Evolutionary conservation across 2,888 invertebrate species (phyloP).

Genomic region (Eupithecia tripunctaria): DNA sequence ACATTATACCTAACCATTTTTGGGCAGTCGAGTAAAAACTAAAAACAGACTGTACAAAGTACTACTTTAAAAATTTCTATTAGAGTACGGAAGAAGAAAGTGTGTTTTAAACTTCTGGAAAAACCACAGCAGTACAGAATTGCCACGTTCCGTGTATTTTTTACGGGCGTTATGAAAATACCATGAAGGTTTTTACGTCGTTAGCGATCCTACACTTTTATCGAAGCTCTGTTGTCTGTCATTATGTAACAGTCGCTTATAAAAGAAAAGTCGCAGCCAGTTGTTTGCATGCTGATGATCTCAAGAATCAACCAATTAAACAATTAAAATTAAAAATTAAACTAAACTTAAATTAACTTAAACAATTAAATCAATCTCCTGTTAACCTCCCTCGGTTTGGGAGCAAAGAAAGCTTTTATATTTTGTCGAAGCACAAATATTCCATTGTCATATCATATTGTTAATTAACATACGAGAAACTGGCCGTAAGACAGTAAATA

Average conservation of each 20-base stretch:
- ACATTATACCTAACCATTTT: not conserved
- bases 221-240: slow-evolving; percentile 40
- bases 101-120: not conserved
- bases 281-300: not conserved
- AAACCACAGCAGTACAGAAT: not conserved
- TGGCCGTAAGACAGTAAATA: too few relatives aligned
- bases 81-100: not conserved
- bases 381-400: too few relatives aligned
- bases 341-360: too few relatives aligned
- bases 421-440: too few relatives aligned
- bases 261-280: not conserved
- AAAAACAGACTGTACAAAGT: not conserved
- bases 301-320: not conserved
- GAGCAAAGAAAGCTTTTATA: too few relatives aligned
- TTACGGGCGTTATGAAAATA: slow-evolving; percentile 70
- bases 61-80: not conserved
- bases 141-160: slow-evolving; percentile 63
- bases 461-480: too few relatives aligned
- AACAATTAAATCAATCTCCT: too few relatives aligned
- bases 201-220: slow-evolving; percentile 65
- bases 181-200: slow-evolving; percentile 77
- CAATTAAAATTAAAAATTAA: too few relatives aligned
- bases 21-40: not conserved
- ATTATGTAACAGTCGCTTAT: slow-evolving; percentile 33
- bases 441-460: too few relatives aligned